Evolutionary conservation across 2,113 vertebrate genomes (phyloP).

Genomic region (Prochilodus magdalenae): DNA sequence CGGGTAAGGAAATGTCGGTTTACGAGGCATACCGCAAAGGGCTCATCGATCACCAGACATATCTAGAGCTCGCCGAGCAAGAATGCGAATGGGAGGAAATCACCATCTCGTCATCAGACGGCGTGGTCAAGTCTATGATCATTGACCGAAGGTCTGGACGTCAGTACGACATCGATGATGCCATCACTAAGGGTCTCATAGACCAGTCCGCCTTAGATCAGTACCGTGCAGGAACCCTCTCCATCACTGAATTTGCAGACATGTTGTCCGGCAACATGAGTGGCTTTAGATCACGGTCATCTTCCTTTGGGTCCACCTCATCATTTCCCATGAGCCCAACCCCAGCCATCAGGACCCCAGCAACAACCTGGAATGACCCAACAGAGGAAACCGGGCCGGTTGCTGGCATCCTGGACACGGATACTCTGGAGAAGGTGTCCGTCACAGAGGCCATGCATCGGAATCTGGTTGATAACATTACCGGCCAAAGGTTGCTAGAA

Average conservation of each 20-base stretch:
- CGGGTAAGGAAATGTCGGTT: constrained; percentile 97
- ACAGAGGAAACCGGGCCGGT: constrained; percentile 91
- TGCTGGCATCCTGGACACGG: constrained; percentile 94
- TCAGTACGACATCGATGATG: constrained; percentile 96
- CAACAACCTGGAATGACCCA: constrained; percentile 88
- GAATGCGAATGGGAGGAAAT: constrained; percentile 99
- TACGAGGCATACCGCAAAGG: constrained; percentile 97
- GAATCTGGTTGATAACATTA: constrained; percentile 95
- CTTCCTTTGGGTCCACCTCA: constrained; percentile 92
- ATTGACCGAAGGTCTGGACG: constrained; percentile 93
- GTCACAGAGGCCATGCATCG: constrained; percentile 95
- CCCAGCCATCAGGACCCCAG: constrained; percentile 77
- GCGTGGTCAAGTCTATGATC: constrained; percentile 95
- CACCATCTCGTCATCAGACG: constrained; percentile 92
- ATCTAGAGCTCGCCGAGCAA: constrained; percentile 93
- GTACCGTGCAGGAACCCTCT: constrained; percentile 90
- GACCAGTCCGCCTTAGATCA: constrained; percentile 93
- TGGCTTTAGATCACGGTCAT: constrained; percentile 90
- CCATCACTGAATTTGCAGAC: constrained; percentile 97
- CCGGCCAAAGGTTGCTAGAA: constrained; percentile 92
- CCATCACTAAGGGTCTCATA: constrained; percentile 87
- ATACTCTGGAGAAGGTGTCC: constrained; percentile 96
- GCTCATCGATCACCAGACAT: constrained; percentile 97
- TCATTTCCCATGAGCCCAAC: constrained; percentile 86
- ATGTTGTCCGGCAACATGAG: constrained; percentile 92